Conservation (phyloP, 2,113 vertebrate genomes). For the Syngnathus typhle region DNA sequence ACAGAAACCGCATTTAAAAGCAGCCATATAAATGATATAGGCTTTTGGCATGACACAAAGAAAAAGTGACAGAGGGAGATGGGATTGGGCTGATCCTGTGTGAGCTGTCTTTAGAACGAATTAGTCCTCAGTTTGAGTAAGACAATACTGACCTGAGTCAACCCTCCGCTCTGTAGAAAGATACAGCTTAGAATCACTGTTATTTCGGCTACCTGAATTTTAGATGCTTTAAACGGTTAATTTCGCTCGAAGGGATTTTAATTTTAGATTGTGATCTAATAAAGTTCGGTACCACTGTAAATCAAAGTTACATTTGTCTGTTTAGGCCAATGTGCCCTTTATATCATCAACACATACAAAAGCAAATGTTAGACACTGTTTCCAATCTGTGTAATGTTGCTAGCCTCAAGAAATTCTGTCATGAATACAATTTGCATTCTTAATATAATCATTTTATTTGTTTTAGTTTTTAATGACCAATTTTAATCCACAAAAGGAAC, state of each 20-base stretch:
- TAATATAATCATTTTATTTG: background rate
- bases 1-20: constrained; percentile 70
- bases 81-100: constrained; percentile 8
- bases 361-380: background rate
- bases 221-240: background rate
- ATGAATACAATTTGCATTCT: background rate
- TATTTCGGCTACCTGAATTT: background rate
- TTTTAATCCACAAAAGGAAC: too few species aligned
- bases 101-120: constrained; percentile 22
- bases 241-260: background rate
- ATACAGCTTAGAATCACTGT: background rate
- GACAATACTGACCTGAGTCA: constrained; percentile 32
- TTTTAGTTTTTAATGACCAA: background rate
- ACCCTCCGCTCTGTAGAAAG: background rate
- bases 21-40: constrained; percentile 61
- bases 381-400: background rate
- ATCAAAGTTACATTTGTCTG: background rate
- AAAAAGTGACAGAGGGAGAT: constrained; percentile 28
- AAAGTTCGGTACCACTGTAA: background rate
- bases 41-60: constrained; percentile 51
- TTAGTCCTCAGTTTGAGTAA: constrained; percentile 13
- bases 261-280: background rate
- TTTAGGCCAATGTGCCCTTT: background rate
- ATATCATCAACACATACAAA: background rate
- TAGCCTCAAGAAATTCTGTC: background rate